These are phyloP conservation scores for Sepioteuthis lessoniana DNA, from an alignment of 2,888 invertebrate genomes.

Conservation along the genomic window DNA sequence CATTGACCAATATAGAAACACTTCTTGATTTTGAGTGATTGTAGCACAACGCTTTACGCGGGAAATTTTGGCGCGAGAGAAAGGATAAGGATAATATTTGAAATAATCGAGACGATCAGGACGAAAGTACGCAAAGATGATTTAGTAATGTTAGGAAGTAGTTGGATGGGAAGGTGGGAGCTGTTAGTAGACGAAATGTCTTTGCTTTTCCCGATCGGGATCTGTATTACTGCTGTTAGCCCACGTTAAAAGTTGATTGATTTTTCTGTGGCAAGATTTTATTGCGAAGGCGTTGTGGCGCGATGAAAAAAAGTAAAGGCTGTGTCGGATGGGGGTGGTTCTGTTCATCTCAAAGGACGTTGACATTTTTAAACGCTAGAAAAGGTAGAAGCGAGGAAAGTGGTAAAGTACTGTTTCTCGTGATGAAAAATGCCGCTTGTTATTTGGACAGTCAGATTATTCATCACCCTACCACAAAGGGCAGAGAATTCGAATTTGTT, in stretches of 20 bases:
- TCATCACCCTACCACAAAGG: background rate
- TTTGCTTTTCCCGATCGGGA: background rate
- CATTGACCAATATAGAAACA: background rate
- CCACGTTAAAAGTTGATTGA: background rate
- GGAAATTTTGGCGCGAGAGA: background rate
- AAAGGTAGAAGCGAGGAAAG: background rate
- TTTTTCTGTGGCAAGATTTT: background rate
- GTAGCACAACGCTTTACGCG: background rate
- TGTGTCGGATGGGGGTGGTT: background rate
- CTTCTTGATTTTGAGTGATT: background rate
- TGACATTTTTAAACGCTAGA: background rate
- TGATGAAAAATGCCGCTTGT: background rate
- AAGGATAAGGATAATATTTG: background rate
- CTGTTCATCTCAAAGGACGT: too few relatives aligned
- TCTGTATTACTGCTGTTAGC: background rate
- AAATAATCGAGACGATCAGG: background rate
- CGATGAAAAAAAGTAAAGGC: background rate
- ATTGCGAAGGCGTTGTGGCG: background rate
- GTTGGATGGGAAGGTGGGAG: background rate
- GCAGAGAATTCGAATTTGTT: background rate
- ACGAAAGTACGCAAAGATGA: background rate
- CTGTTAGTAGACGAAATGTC: background rate
- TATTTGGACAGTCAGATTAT: background rate
- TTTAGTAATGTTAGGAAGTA: background rate
- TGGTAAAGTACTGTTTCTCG: too few relatives aligned